Base-by-base conservation (phyloP, 2,113 vertebrate species). In the Caranx melampygus region DNA sequence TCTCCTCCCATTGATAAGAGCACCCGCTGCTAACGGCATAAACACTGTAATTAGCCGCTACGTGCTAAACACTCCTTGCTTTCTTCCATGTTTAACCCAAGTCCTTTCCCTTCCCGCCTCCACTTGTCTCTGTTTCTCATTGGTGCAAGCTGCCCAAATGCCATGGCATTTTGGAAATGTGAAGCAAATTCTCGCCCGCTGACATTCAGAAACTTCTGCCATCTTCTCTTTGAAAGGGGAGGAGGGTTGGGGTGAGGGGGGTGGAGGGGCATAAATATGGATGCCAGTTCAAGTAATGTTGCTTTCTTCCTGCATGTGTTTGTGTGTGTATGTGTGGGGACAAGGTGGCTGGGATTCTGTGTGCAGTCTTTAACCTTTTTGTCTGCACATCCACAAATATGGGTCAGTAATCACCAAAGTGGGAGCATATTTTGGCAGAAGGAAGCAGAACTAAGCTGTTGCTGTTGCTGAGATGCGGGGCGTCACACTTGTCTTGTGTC, bases 141-240 rank as follows among this genome's bases (percentile, higher is more conserved):
- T 91, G 92, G 92, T 92, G 92, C 91, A 92, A 92, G 93, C 91
- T 94, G 88, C 87, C 91, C 92, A 95, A 95, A 95, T 95, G 94
- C 93, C 94, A 93, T 94, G 95, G 94, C 95, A 95, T 95, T 95
- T 95, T 92, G 90, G 87, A 95, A 95, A 95, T 94, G 94, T 92
- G 93, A 94, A 86, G 82, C 87, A 88, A 93, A 94, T 94, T 93
- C 93, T 92, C 83, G 84, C 90, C 92, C 67, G 86, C 92, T 95
- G 95, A 95, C 95, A 95, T 95, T 95, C 94, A 95, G 81, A 93
- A 94, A 94, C 91, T 92, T 94, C 88, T 93, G 92, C 87, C 74
- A 65, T 92, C 83, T 94, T 94, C 89, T 91, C 88, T 89, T 89
- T 89, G 88, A 86, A 83, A 81, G 75, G 65, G 26, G 66, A 55